These are phyloP conservation scores for Laterallus jamaicensis DNA, from an alignment of 2,113 vertebrate species.

Conservation along the genomic window DNA sequence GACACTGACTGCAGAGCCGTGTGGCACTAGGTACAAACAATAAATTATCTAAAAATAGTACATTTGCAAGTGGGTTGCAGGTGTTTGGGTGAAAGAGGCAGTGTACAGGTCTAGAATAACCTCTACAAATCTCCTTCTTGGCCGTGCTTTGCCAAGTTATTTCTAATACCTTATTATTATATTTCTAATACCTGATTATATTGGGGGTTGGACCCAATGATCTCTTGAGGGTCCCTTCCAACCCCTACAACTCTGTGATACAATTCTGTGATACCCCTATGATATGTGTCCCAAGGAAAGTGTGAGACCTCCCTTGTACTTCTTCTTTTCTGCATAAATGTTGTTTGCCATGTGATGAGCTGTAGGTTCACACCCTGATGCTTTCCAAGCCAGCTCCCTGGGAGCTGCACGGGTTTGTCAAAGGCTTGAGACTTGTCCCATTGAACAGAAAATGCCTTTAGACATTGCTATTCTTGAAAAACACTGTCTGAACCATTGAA, in stretches of 20 bases:
- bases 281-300: not conserved
- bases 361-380: not conserved
- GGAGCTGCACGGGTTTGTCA: not conserved
- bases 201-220: too few relatives aligned
- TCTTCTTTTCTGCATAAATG: not conserved
- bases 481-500: not conserved
- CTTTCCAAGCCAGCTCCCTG: not conserved
- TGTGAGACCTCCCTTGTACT: not conserved
- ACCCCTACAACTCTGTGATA: too few relatives aligned
- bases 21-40: accelerated
- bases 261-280: not conserved
- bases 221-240: too few relatives aligned
- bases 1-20: not conserved
- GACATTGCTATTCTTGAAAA: not conserved
- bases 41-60: not conserved
- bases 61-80: not conserved
- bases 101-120: not conserved
- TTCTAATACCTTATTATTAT: not conserved
- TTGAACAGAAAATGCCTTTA: conserved; percentile 1
- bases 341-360: not conserved
- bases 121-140: not conserved
- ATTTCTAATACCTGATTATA: too few relatives aligned
- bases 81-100: not conserved
- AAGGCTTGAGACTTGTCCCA: not conserved
- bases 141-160: not conserved